Evolutionary conservation across 2,113 vertebrate species (phyloP).

Genomic region (Castor canadensis): DNA sequence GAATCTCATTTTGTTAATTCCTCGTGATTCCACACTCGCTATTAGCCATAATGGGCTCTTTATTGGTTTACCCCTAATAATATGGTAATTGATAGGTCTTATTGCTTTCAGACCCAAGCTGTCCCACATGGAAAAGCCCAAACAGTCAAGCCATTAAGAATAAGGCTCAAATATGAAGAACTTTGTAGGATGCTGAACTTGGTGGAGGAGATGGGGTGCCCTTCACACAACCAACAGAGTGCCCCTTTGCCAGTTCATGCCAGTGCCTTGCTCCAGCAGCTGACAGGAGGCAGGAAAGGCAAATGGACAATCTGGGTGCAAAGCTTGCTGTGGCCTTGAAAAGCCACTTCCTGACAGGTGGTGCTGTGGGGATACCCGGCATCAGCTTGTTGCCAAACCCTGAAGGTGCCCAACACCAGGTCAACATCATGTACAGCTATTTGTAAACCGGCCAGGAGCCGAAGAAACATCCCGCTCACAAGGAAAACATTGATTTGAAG

Average conservation of each 20-base stretch:
- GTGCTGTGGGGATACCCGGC: slow-evolving; percentile 87
- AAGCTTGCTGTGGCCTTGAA: slow-evolving; percentile 71
- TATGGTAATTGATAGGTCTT: slow-evolving; percentile 76
- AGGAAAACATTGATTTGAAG: slow-evolving; percentile 90
- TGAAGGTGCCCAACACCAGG: slow-evolving; percentile 88
- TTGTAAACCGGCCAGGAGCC: slow-evolving; percentile 94
- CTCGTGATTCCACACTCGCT: slow-evolving; percentile 64
- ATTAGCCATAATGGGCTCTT: slow-evolving; percentile 83
- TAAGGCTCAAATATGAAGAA: not conserved
- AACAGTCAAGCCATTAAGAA: slow-evolving; percentile 58
- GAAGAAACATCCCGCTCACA: slow-evolving; percentile 90
- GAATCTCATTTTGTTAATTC: slow-evolving; percentile 84
- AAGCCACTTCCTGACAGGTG: slow-evolving; percentile 87
- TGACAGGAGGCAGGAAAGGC: slow-evolving; percentile 70
- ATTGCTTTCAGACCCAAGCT: slow-evolving; percentile 25
- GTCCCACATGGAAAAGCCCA: slow-evolving; percentile 56
- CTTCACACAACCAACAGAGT: rapidly evolving
- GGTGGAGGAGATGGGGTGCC: no score
- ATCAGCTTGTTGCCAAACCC: slow-evolving; percentile 85
- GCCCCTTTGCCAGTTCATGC: not conserved
- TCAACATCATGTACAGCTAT: slow-evolving; percentile 91
- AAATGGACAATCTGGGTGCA: slow-evolving; percentile 77
- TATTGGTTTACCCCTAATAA: slow-evolving; percentile 80
- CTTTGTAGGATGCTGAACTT: not conserved
- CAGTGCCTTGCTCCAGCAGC: slow-evolving; percentile 64